phyloP scores from a whole-genome alignment of 2,797 vertebrate genomes.

The Mareca penelope region DNA sequence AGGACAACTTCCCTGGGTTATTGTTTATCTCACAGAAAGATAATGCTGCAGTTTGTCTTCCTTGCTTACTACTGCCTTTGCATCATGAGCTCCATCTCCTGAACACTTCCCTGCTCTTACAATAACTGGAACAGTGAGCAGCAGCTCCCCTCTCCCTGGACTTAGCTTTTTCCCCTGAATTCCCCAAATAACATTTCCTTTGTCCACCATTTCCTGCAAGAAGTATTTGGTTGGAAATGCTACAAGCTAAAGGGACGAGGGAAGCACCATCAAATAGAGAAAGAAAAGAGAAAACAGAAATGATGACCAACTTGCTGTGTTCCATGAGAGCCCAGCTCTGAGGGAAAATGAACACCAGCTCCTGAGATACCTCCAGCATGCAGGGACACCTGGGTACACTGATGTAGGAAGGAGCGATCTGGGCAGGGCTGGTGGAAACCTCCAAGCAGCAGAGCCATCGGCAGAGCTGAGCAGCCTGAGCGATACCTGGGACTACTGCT shows the following conservation, averaged over 20 bases:
- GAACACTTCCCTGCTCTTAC: not conserved
- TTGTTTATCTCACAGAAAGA: not conserved
- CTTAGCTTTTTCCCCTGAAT: not conserved
- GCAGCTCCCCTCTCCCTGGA: not conserved
- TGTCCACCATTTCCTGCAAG: not conserved
- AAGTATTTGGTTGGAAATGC: not conserved
- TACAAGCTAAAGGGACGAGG: not conserved
- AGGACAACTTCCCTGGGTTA: not conserved
- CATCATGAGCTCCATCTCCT: not conserved
- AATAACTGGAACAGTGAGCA: not conserved
- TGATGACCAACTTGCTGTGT: accelerated
- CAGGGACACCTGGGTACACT: accelerated
- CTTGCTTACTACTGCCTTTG: not conserved
- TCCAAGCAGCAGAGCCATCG: accelerated
- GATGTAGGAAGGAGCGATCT: not conserved
- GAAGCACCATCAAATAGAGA: not conserved
- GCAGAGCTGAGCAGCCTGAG: not conserved
- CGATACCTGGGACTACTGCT: not conserved
- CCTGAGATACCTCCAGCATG: accelerated
- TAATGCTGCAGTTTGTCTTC: not conserved
- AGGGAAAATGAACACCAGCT: not conserved
- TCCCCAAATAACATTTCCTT: not conserved
- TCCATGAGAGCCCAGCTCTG: not conserved
- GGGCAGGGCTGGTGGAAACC: not conserved
- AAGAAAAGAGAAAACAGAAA: not conserved